Conservation (phyloP, 1,140 invertebrate species). For the Calephelis virginiensis region DNA sequence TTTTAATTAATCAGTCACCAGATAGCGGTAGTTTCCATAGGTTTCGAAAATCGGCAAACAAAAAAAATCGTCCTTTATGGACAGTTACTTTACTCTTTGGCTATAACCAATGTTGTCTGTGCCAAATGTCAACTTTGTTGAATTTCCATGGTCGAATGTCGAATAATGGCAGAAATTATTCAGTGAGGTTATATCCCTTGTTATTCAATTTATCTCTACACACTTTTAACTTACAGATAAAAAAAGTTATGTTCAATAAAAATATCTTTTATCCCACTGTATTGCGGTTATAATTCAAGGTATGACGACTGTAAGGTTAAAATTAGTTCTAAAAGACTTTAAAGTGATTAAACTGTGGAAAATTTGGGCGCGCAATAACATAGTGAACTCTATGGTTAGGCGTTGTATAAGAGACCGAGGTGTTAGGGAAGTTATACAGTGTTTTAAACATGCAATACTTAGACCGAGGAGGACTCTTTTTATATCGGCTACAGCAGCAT, state of each 20-base stretch:
- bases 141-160: no score
- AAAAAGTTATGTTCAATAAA: slow-evolving; percentile 7
- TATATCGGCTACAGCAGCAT: slow-evolving; percentile 61
- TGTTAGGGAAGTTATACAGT: slow-evolving; percentile 54
- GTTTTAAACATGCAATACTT: slow-evolving; percentile 54
- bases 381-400: slow-evolving; percentile 50
- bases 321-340: slow-evolving; percentile 49
- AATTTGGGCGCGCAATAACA: slow-evolving; percentile 51
- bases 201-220: no score
- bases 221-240: no score
- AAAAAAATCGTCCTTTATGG: no score
- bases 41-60: no score
- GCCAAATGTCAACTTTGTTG: no score
- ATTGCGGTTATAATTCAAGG: slow-evolving; percentile 4
- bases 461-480: slow-evolving; percentile 55
- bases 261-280: neutral
- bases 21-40: no score
- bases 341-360: slow-evolving; percentile 50
- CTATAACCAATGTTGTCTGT: no score
- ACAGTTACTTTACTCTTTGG: no score
- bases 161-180: neutral
- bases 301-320: slow-evolving; percentile 41
- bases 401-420: slow-evolving; percentile 50
- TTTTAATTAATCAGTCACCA: no score
- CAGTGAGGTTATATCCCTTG: no score